phyloP scores from a whole-genome alignment of 2,797 vertebrate species.

The Orientallactaga sibirica region DNA sequence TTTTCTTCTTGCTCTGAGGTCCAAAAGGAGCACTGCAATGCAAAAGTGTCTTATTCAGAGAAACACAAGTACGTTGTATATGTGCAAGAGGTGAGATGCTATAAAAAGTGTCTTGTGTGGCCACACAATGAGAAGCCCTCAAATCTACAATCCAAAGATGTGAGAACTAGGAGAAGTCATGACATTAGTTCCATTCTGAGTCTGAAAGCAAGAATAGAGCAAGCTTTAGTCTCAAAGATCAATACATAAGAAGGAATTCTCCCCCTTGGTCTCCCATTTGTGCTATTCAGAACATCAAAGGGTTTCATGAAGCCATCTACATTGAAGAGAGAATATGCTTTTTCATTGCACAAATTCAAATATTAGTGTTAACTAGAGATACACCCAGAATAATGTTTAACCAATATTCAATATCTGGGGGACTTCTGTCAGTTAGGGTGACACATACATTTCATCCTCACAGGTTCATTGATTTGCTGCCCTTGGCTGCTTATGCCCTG shows the following conservation, averaged over 20 bases:
- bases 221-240: not conserved
- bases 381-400: not conserved
- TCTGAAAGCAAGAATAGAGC: not conserved
- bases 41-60: not conserved
- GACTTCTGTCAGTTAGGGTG: accelerated
- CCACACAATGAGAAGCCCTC: not conserved
- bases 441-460: not conserved
- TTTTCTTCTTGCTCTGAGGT: not conserved
- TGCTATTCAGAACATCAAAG: not conserved
- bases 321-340: not conserved
- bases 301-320: not conserved
- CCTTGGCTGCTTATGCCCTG: not conserved
- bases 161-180: not conserved
- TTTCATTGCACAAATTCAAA: not conserved
- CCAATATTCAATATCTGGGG: not conserved
- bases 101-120: not conserved
- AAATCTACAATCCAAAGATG: not conserved
- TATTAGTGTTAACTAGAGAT: not conserved
- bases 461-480: not conserved
- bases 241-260: not conserved
- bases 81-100: not conserved
- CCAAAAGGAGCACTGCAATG: not conserved
- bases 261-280: not conserved
- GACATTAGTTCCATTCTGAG: not conserved
- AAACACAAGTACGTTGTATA: not conserved